Percentiles rank a stretch among this genome's conserved stretches.
Evolutionary conservation across 2,113 vertebrate species (phyloP).

Genomic region (Psilopsiagon aurifrons): DNA sequence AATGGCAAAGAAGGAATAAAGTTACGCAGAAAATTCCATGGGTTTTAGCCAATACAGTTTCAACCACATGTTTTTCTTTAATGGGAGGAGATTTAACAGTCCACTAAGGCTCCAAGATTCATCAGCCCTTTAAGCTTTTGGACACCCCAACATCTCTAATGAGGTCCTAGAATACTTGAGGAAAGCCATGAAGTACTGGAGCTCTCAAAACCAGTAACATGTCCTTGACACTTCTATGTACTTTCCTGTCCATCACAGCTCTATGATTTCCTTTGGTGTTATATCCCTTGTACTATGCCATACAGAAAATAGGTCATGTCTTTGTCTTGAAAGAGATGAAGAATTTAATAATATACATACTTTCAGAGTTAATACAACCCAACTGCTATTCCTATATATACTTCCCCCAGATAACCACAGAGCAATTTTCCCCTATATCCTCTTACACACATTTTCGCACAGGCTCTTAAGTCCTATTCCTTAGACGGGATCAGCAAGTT

Average conservation of each 20-base stretch:
- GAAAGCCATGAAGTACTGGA: background rate
- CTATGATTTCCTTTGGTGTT: background rate
- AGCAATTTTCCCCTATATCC: conserved; percentile 40
- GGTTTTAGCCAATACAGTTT: conserved; percentile 51
- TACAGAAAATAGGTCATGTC: background rate
- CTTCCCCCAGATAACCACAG: background rate
- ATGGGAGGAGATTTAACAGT: conserved; percentile 48
- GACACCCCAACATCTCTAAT: conserved; percentile 37
- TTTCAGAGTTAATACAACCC: background rate
- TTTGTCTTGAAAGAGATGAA: conserved; percentile 9
- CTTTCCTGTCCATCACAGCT: background rate
- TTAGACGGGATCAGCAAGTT: conserved; percentile 36
- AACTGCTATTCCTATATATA: background rate
- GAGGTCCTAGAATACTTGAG: conserved; percentile 5
- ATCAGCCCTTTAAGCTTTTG: conserved; percentile 29
- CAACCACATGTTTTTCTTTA: conserved; percentile 63
- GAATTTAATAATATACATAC: background rate
- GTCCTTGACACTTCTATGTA: background rate
- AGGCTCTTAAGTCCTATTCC: conserved; percentile 31
- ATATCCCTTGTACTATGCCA: background rate
- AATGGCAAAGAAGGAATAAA: conserved; percentile 58
- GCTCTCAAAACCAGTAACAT: background rate
- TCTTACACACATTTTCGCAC: conserved; percentile 44
- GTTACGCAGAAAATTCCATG: conserved; percentile 64
- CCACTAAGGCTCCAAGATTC: conserved; percentile 30